A percentile compares a stretch with the other conserved stretches of the same genome.
Evolutionary conservation across 2,888 invertebrate species (phyloP).

Genomic region (Phania funesta): DNA sequence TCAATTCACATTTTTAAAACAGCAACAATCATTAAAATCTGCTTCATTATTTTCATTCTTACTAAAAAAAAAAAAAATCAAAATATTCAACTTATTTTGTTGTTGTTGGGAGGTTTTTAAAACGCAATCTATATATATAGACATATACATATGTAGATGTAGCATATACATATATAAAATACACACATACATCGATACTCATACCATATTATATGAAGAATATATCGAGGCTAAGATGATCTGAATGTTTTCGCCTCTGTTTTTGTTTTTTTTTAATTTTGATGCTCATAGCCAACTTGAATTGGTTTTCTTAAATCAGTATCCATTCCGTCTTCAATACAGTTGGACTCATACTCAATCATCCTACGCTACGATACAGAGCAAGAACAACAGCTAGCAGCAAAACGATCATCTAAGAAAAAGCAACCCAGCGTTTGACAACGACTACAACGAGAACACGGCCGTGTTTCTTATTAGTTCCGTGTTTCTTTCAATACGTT

Average conservation of each 20-base stretch:
- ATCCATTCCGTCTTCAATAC: conserved; percentile 72
- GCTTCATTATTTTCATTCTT: conserved; percentile 48
- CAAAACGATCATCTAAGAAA: conserved; percentile 6
- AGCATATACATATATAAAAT: neutral
- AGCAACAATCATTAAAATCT: conserved; percentile 43
- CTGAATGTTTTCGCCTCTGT: conserved; percentile 53
- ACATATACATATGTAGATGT: conserved; percentile 1
- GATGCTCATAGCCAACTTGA: conserved; percentile 75
- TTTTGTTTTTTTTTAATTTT: conserved; percentile 46
- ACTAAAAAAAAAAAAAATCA: neutral
- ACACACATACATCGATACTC: neutral
- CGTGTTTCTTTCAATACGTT: conserved; percentile 68
- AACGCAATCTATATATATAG: conserved; percentile 48
- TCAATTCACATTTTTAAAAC: conserved; percentile 52
- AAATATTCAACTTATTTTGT: conserved; percentile 48
- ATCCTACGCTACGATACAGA: conserved; percentile 16
- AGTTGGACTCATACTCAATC: conserved; percentile 67
- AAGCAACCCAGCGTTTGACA: conserved; percentile 21
- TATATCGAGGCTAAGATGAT: conserved; percentile 67
- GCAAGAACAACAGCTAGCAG: conserved; percentile 9
- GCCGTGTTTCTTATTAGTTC: conserved; percentile 66
- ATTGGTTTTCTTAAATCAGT: conserved; percentile 77
- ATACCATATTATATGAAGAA: conserved; percentile 20
- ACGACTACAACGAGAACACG: conserved; percentile 43
- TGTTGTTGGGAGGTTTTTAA: conserved; percentile 41